phyloP scores from a whole-genome alignment of 2,113 vertebrate species.

The Labeo catla region DNA sequence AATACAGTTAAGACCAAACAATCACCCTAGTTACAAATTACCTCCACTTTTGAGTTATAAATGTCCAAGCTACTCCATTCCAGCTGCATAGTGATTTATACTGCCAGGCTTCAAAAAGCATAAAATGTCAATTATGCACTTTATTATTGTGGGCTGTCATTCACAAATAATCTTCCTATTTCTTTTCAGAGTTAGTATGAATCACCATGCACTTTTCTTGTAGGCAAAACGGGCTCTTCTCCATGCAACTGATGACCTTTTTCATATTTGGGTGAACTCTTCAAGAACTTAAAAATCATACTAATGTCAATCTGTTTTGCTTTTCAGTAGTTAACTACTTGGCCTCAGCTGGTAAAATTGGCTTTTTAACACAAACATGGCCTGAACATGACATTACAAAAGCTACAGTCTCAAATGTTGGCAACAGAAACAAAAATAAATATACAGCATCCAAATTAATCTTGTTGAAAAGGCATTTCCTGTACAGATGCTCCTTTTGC shows the following conservation, averaged over 20 bases:
- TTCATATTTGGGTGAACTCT: slow-evolving; percentile 1
- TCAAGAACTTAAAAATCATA: neutral
- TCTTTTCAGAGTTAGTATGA: neutral
- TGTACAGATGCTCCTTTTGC: neutral
- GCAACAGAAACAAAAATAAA: neutral
- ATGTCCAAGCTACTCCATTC: neutral
- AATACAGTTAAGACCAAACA: neutral
- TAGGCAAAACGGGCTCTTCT: neutral
- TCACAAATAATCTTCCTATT: neutral
- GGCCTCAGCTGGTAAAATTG: neutral
- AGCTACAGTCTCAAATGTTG: neutral
- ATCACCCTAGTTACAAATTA: neutral
- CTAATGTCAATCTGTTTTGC: neutral
- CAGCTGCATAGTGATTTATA: neutral
- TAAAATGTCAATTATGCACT: neutral
- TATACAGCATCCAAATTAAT: neutral
- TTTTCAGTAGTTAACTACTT: slow-evolving; percentile 8
- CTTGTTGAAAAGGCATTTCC: neutral
- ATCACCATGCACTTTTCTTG: neutral
- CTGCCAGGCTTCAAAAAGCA: neutral
- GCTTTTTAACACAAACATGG: slow-evolving; percentile 4
- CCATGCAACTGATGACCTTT: neutral
- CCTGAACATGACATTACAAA: neutral
- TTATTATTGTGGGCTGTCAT: neutral
- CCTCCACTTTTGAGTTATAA: no score